Evolutionary conservation across 1,140 invertebrate species (phyloP), one percentile per base, ranked within the genome.

Genomic region (Atopsyche davidsoni): DNA sequence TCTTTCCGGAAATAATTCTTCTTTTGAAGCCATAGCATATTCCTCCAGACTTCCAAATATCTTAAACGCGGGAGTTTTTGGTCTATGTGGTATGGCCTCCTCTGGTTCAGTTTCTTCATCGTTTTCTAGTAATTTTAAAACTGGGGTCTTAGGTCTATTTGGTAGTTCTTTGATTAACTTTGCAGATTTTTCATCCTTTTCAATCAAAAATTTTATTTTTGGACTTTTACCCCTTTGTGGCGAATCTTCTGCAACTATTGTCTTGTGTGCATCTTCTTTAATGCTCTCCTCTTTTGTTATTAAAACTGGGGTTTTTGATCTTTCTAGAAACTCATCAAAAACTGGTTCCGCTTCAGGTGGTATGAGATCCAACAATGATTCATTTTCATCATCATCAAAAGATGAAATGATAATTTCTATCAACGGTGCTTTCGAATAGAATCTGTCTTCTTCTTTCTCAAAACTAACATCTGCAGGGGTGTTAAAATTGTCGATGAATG

Each of bases 41-140:
- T 55, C 41, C 21, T 59, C 36, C 31, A 65, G 60, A 22, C 54
- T 62, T 10, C 59, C 56, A 34, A 70, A 61, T 41, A 69, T 67
- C 64, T 70, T 70, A 21, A 63, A 63, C 18, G 70, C 55, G 4
- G 69, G 68, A 34, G 66, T 62, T 55, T 69, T 69, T 3, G 66
- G 68, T 39, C 65, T 59, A 51, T 60, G n/a, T n/a, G n/a, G n/a
- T n/a, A n/a, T n/a, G n/a, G n/a, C n/a, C n/a, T n/a, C n/a, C n/a
- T n/a, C n/a, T n/a, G n/a, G n/a, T n/a, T n/a, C n/a, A n/a, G n/a
- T n/a, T n/a, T n/a, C n/a, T n/a, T n/a, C n/a, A n/a, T n/a, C n/a
- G n/a, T n/a, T n/a, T n/a, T n/a, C n/a, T n/a, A n/a, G n/a, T n/a
- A n/a, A n/a, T n/a, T n/a, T n/a, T n/a, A n/a, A n/a, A n/a, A n/a